Percentiles rank a stretch among this genome's conserved stretches.
These are phyloP conservation scores for Pangasius djambal DNA, from an alignment of 2,797 vertebrate species.

Conservation along the genomic window DNA sequence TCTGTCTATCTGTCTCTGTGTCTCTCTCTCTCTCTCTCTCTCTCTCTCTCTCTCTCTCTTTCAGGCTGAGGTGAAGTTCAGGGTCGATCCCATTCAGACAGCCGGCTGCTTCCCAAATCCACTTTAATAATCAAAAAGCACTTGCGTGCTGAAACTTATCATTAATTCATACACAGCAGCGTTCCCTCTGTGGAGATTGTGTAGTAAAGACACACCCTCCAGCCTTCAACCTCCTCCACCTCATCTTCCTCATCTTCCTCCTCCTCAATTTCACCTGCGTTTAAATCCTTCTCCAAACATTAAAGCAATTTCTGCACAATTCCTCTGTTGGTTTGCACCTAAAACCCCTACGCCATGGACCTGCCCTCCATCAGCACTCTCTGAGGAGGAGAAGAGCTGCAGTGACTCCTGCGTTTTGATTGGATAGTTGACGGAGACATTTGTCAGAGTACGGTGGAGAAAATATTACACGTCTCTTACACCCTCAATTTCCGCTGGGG, in stretches of 20 bases:
- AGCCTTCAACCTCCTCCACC: not conserved
- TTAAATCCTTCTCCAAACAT: not conserved
- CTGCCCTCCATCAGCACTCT: not conserved
- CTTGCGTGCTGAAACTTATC: not conserved
- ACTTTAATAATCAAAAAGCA: not conserved
- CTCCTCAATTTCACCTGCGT: not conserved
- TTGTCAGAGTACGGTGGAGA: not conserved
- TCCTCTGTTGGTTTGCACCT: not conserved
- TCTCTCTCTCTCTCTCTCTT: not conserved
- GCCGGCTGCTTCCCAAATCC: not conserved
- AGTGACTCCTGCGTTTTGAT: not conserved
- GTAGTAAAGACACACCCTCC: not conserved
- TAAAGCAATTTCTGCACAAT: not conserved
- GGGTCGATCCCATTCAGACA: not conserved
- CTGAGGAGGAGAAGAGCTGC: not conserved
- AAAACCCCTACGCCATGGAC: too few relatives aligned
- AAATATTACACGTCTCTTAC: not conserved
- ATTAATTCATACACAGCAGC: constrained; percentile 9
- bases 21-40: not conserved
- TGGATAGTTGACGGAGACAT: not conserved
- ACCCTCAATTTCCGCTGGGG: not conserved
- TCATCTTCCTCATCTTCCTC: not conserved
- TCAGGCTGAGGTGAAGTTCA: not conserved
- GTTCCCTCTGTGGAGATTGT: not conserved
- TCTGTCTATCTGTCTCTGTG: not conserved